Base-by-base conservation (phyloP, 2,113 vertebrate species). In the Macroglossus sobrinus region DNA sequence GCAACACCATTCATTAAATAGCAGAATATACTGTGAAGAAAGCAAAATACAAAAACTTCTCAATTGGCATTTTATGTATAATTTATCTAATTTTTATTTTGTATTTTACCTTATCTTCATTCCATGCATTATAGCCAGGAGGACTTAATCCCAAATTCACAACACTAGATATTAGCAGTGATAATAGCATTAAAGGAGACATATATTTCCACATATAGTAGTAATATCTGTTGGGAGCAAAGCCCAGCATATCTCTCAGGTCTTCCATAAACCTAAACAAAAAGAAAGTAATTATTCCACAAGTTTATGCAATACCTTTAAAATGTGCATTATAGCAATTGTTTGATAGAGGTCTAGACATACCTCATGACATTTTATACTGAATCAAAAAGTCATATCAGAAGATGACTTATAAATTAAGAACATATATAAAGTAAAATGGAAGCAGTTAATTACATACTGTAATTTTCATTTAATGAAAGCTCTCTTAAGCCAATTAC, bases 191-290 rank as follows among this genome's bases (percentile, higher is more conserved):
- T 91, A 99, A 95, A 84, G 99, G 99, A 43, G 99, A 99, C 96
- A 99, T 95, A 84, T 99, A 99, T 98, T 99, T 99, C 99, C 99
- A 99, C 98, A 99, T 99, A 97, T 99, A 99, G 97, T 99, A 99
- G 97, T 99, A 99, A 97, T 99, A 99, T 40, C 97, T 99, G 97
- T 98, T 99, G 55, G 99, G 99, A 64, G 98, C 98, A 97, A 99
- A 99, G 35, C 99, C 99, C 97, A 99, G 98, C 99, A 99, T 99
- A 97, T 99, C 99, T 95, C 99, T 99, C 89, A 99, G 98, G 97
- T 99, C 99, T 95, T 99, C 99, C 98, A 99, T 99, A 98, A 99
- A 99, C 96, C 99, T 99, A 98, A 97, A 69, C n/a, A 71, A 97
- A 94, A 89, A 96, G 21, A 96, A 93, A 91, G 14, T 5, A 84